Evolutionary conservation across 2,888 invertebrate species (phyloP), one percentile per base, ranked within the genome.

Genomic region (Dione juno): DNA sequence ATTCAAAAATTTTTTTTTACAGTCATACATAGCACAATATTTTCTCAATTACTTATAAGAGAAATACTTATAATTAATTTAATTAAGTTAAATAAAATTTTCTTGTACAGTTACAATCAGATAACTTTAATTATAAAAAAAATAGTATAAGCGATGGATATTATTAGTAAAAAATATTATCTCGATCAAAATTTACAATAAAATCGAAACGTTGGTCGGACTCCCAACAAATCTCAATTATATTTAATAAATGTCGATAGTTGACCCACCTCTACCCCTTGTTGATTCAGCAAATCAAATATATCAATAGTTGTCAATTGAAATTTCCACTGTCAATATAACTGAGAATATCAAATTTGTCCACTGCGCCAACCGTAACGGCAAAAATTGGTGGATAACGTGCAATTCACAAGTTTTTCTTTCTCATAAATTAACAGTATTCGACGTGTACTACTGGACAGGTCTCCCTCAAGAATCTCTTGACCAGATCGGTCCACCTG

Each of bases 281-380:
- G 61, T 61, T 61, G 61, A 61, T 61, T 61, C 61, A 61, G 61
- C 61, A 61, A 64, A 50, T 50, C 50, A 64, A 64, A 37, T 35
- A 37, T 64, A 64, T 41, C 58, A 41, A 40, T 50, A 48, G 48
- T 50, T 64, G 64, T 64, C 64, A 64, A 64, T 50, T 48, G 64
- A 19, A 50, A 64, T 64, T 40, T 50, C 50, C 50, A 37, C 50
- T 37, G 50, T 64, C 64, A 64, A 40, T 64, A 64, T 64, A 64
- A 19, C 50, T 63, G 37, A 28, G 28, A 50, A 63, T 64, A 50
- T 61, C 45, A 61, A 61, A 61, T 61, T 11, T 21, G 28, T 61
- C 28, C 21, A n/a, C 28, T 28, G 28, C 28, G 28, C 5, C 5
- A 28, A 28, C 14, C 1, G 43, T 61, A 35, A n/a, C 59, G 14